Percentiles rank a stretch among this genome's conserved stretches.
These are phyloP conservation scores for Rhodinocichla rosea DNA, from an alignment of 2,113 vertebrate species.

Conservation along the genomic window DNA sequence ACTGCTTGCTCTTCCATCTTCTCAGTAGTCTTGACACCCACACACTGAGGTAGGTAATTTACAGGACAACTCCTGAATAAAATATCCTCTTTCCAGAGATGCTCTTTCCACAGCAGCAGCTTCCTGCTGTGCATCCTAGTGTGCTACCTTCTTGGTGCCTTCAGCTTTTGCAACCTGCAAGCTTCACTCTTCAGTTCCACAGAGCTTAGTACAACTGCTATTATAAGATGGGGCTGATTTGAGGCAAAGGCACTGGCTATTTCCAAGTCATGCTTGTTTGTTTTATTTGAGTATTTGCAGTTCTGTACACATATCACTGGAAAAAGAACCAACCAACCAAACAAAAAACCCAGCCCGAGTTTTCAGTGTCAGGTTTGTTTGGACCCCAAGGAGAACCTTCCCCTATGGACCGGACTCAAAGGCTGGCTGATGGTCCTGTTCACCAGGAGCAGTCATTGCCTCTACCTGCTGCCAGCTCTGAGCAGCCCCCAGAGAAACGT, in stretches of 20 bases:
- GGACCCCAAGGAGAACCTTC: neutral
- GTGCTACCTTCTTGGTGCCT: neutral
- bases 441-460: neutral
- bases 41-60: neutral
- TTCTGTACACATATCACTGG: neutral
- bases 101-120: neutral
- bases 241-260: neutral
- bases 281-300: neutral
- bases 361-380: neutral
- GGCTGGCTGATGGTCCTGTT: neutral
- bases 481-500: fast-evolving
- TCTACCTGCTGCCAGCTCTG: neutral
- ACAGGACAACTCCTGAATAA: neutral
- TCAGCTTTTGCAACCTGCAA: neutral
- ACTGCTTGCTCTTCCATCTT: neutral
- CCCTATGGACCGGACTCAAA: neutral
- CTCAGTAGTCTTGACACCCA: neutral
- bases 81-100: neutral
- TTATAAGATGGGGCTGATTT: neutral
- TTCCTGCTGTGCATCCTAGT: neutral
- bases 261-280: neutral
- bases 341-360: neutral
- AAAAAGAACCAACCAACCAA: neutral
- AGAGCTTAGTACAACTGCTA: neutral
- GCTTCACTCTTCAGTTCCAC: neutral